Evolutionary conservation across 2,797 vertebrate species (phyloP).

Genomic region (Tinamus major): DNA sequence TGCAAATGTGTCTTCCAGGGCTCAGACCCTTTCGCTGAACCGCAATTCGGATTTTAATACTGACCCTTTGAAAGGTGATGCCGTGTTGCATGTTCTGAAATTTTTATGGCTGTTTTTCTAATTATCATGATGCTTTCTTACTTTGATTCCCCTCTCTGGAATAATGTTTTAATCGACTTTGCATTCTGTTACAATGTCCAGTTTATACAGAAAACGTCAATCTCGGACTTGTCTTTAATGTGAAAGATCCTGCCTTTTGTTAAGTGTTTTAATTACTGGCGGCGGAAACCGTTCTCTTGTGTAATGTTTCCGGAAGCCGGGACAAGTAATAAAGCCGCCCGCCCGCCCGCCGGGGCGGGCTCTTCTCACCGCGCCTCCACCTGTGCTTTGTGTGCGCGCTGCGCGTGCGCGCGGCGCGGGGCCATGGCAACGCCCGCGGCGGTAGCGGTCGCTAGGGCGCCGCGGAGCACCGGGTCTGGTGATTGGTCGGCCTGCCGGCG

Average conservation of each 20-base stretch:
- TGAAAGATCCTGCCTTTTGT: slow-evolving; percentile 77
- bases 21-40: slow-evolving; percentile 72
- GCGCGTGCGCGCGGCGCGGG: background rate
- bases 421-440: background rate
- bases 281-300: slow-evolving; percentile 81
- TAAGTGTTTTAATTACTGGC: slow-evolving; percentile 76
- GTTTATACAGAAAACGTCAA: slow-evolving; percentile 69
- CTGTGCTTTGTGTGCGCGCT: too few relatives aligned
- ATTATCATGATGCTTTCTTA: slow-evolving; percentile 68
- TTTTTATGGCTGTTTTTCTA: slow-evolving; percentile 83
- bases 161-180: too few relatives aligned
- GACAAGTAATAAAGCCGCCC: slow-evolving; percentile 85
- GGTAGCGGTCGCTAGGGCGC: background rate
- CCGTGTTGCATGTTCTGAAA: slow-evolving; percentile 64
- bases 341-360: slow-evolving; percentile 33
- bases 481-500: slow-evolving; percentile 26
- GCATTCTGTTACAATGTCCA: slow-evolving; percentile 19
- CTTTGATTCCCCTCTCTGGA: background rate
- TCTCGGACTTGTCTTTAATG: slow-evolving; percentile 63
- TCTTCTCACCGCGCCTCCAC: too few relatives aligned
- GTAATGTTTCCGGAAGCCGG: slow-evolving; percentile 78
- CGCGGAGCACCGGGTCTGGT: background rate
- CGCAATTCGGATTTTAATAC: slow-evolving; percentile 73
- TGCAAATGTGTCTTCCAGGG: slow-evolving; percentile 75
- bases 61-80: slow-evolving; percentile 71